phyloP scores from a whole-genome alignment of 2,113 vertebrate species.

The Apeltes quadracus region DNA sequence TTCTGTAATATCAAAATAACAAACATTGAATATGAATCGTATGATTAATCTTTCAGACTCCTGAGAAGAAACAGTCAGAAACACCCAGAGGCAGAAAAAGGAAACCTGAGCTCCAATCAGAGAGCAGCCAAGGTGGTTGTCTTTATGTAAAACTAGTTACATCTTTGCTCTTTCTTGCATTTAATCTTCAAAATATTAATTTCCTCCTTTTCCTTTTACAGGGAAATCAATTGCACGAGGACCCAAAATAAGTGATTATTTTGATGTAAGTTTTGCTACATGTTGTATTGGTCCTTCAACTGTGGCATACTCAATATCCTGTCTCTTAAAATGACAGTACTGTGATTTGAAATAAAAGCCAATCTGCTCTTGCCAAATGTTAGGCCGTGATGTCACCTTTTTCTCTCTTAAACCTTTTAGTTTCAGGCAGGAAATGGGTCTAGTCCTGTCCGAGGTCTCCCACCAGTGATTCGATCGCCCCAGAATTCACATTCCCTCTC shows the following conservation, averaged over 20 bases:
- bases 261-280: slow-evolving; percentile 89
- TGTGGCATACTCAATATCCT: slow-evolving; percentile 10
- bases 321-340: slow-evolving; percentile 18
- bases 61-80: slow-evolving; percentile 96
- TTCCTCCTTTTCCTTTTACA: slow-evolving; percentile 69
- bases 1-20: neutral
- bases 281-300: neutral
- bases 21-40: neutral
- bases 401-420: slow-evolving; percentile 69
- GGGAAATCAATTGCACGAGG: slow-evolving; percentile 92
- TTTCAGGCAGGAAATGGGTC: slow-evolving; percentile 98
- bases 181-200: slow-evolving; percentile 1
- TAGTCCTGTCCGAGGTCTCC: slow-evolving; percentile 94
- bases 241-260: slow-evolving; percentile 99
- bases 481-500: slow-evolving; percentile 98
- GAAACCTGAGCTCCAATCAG: slow-evolving; percentile 96
- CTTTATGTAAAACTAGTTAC: neutral
- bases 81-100: slow-evolving; percentile 95
- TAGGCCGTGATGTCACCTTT: slow-evolving; percentile 19
- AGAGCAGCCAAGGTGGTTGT: slow-evolving; percentile 95
- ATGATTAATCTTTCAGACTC: slow-evolving; percentile 84
- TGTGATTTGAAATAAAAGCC: slow-evolving; percentile 1
- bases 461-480: slow-evolving; percentile 93
- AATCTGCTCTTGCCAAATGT: slow-evolving; percentile 17
- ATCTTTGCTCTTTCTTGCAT: neutral